Base-by-base conservation (phyloP, 2,797 vertebrate genomes). In the Vireo griseus region DNA sequence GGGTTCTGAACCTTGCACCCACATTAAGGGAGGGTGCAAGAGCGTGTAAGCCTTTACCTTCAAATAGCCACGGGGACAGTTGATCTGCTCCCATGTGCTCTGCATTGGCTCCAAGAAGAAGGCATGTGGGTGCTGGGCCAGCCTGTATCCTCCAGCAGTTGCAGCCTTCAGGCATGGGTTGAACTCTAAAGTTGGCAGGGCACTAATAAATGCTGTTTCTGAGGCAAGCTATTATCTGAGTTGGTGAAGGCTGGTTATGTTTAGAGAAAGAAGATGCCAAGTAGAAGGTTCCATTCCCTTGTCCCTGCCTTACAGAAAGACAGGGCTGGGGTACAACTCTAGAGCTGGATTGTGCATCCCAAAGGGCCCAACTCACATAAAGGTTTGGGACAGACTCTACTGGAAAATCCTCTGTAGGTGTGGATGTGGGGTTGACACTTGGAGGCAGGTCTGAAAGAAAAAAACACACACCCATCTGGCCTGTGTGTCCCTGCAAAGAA, bases 61-160 rank as follows among this genome's bases (percentile, higher is more conserved):
- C 33, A 40, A 66, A 7, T 25, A 48, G 44, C 29, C 39, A 33
- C 66, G 77, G 40, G 19, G 19, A 19, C 31, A 26, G 29, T 13
- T 89, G 54, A 31, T 42, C 35, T 0, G 3, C 33, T 79, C 58
- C 58, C 15, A 13, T 10, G n/a, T 51, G 40, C 33, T 75, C n/a
- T 44, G 58, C 37, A 10, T 7, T 71, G 54, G 29, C 35, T 80
- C 29, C 26, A 45, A 21, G 42, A 65, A 39, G 37, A 73, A 76
- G 47, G 26, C 37, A 51, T 0, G 0, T 29, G 10, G 7, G 15
- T 0, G 1, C 28, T 57, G 77, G 19, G 25, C 17, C 75, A 57
- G 40, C 16, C 52, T 51, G 21, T 26, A 15, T 45, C 50, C 45
- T 58, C 37, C 66, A 51, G 42, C 3, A 13, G 37, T 1, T 47